Percentiles rank a stretch among this genome's conserved stretches.
Evolutionary conservation across 2,797 vertebrate species (phyloP).

Genomic region (Thaleichthys pacificus): DNA sequence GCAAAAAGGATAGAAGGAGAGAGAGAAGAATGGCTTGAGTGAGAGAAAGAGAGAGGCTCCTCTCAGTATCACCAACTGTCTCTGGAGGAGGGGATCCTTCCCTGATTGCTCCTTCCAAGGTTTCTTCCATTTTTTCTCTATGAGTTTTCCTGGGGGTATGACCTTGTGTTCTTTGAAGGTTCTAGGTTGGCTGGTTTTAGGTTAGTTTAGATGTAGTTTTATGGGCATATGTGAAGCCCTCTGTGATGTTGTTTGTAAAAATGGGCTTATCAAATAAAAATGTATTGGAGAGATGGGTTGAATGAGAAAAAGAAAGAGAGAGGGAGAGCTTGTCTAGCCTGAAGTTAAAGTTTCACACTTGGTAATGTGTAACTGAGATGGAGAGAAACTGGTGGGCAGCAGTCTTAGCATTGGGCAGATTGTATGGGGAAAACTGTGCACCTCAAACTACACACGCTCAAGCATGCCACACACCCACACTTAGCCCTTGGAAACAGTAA

Average conservation of each 20-base stretch:
- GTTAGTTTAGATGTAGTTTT: too few species aligned
- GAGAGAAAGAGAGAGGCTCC: not conserved
- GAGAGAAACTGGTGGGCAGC: conserved; percentile 1
- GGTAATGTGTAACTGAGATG: not conserved
- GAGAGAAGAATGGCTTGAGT: not conserved
- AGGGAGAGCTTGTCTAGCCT: not conserved
- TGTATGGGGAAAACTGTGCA: not conserved
- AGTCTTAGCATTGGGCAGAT: conserved; percentile 3
- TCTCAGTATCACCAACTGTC: too few species aligned
- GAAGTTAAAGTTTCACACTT: not conserved
- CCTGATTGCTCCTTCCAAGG: too few species aligned
- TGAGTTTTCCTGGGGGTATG: too few species aligned
- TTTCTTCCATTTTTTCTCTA: too few species aligned
- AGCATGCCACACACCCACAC: not conserved
- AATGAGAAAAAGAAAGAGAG: not conserved
- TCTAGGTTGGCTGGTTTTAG: too few species aligned
- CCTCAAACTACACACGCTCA: conserved; percentile 5
- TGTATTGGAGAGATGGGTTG: not conserved
- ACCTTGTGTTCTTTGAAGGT: too few species aligned
- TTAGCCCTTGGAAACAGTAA: not conserved
- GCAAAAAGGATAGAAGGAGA: not conserved
- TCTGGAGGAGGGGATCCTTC: too few species aligned
- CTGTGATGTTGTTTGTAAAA: too few species aligned
- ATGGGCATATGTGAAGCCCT: too few species aligned
- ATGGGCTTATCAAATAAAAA: too few species aligned